A percentile compares a stretch with the other conserved stretches of the same genome.
phyloP scores from a whole-genome alignment of 2,888 invertebrate species.

The Zhuqinia jingwanae region DNA sequence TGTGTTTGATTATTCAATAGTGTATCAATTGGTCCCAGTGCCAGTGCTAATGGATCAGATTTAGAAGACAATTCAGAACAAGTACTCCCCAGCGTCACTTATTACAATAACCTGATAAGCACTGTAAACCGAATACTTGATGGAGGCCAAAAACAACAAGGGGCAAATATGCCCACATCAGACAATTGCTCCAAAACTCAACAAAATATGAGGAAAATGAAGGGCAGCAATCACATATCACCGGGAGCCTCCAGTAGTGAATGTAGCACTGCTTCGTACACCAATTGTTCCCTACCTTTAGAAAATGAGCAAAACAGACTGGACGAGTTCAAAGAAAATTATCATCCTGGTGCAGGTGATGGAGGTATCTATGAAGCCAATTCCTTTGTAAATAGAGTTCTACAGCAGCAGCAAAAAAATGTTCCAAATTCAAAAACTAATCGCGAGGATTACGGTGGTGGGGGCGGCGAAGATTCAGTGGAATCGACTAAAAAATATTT shows the following conservation, averaged over 20 bases:
- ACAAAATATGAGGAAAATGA: background rate
- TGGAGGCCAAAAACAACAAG: background rate
- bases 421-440: background rate
- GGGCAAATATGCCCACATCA: background rate
- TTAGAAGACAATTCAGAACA: constrained; percentile 63
- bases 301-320: no score
- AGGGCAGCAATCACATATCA: background rate
- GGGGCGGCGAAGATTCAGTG: no score
- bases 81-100: constrained; percentile 64
- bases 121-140: constrained; percentile 77
- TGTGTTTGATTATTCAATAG: no score
- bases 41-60: constrained; percentile 68
- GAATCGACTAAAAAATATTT: constrained; percentile 68
- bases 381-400: background rate
- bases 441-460: constrained; percentile 17
- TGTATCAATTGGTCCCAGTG: constrained; percentile 73
- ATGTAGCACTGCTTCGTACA: constrained; percentile 29
- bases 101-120: constrained; percentile 76
- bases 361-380: background rate
- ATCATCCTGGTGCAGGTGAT: no score
- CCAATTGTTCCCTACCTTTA: constrained; percentile 4
- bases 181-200: no score
- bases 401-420: background rate
- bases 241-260: background rate
- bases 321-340: constrained; percentile 19